Conservation (phyloP, 2,888 invertebrate genomes). For the Vannuccia rotundouncinata region DNA sequence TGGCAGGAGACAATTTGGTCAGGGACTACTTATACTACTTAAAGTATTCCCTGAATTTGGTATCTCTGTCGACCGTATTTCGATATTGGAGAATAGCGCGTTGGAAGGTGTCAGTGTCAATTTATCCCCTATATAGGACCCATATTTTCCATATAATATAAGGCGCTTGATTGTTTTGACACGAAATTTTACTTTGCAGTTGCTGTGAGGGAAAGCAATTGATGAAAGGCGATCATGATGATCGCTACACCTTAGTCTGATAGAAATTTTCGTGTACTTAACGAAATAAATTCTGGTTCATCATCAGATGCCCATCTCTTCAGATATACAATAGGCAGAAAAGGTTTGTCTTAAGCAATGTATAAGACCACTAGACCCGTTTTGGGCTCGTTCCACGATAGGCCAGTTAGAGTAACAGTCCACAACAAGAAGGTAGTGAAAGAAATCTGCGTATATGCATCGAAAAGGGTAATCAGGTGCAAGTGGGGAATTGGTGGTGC, state of each 20-base stretch:
- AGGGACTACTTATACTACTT: no score
- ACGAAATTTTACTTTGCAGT: slow-evolving; percentile 43
- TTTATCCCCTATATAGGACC: slow-evolving; percentile 16
- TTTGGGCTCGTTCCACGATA: neutral
- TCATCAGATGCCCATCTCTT: slow-evolving; percentile 4
- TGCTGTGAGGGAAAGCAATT: slow-evolving; percentile 44
- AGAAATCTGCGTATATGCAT: slow-evolving; percentile 5
- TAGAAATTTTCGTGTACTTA: neutral
- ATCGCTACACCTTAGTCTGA: slow-evolving; percentile 44
- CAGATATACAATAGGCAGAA: neutral
- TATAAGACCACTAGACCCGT: slow-evolving; percentile 5
- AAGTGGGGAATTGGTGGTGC: neutral
- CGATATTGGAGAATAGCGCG: slow-evolving; percentile 34
- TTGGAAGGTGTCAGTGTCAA: neutral
- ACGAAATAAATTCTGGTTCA: slow-evolving; percentile 5
- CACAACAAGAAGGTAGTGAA: slow-evolving; percentile 14
- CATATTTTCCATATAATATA: slow-evolving; percentile 43
- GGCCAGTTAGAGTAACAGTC: slow-evolving; percentile 20
- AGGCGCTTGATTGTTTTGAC: slow-evolving; percentile 45
- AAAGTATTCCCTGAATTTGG: no score
- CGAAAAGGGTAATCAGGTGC: neutral
- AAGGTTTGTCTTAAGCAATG: neutral
- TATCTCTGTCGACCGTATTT: slow-evolving; percentile 40
- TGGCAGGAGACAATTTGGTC: slow-evolving; percentile 43
- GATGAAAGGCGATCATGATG: slow-evolving; percentile 44